phyloP scores from a whole-genome alignment of 2,113 vertebrate genomes.

The Halichoeres trimaculatus region DNA sequence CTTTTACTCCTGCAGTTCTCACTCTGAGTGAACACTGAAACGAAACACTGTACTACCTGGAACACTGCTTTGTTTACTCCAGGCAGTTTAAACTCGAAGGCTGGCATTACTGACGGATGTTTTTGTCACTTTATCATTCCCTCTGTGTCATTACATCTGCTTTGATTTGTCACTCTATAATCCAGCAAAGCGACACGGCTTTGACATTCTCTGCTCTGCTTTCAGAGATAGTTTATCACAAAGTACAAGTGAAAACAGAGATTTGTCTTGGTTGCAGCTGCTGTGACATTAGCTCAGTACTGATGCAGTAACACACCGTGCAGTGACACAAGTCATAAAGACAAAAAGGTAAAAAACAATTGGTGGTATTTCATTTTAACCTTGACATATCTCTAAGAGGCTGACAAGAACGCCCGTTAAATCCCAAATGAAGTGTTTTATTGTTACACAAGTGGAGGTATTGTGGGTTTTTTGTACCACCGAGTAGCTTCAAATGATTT shows the following conservation, averaged over 20 bases:
- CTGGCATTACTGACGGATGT: constrained; percentile 4
- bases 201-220: constrained; percentile 19
- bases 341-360: constrained; percentile 5
- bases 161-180: constrained; percentile 61
- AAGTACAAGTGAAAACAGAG: constrained; percentile 7
- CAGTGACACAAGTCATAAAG: neutral
- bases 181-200: neutral
- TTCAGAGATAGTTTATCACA: constrained; percentile 41
- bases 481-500: no score
- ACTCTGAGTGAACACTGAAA: neutral
- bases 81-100: neutral
- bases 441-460: neutral
- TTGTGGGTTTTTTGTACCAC: no score
- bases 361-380: constrained; percentile 30
- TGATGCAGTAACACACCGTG: neutral
- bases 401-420: neutral
- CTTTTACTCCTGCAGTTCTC: neutral
- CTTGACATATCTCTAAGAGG: constrained; percentile 18
- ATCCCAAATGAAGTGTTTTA: neutral
- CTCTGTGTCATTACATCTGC: constrained; percentile 38
- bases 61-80: constrained; percentile 3
- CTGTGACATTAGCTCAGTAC: constrained; percentile 6
- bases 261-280: constrained; percentile 14
- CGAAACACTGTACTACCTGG: neutral
- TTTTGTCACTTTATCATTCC: constrained; percentile 26